A percentile compares a stretch with the other conserved stretches of the same genome.
phyloP scores from a whole-genome alignment of 2,888 invertebrate genomes.

The Apeira syringaria region DNA sequence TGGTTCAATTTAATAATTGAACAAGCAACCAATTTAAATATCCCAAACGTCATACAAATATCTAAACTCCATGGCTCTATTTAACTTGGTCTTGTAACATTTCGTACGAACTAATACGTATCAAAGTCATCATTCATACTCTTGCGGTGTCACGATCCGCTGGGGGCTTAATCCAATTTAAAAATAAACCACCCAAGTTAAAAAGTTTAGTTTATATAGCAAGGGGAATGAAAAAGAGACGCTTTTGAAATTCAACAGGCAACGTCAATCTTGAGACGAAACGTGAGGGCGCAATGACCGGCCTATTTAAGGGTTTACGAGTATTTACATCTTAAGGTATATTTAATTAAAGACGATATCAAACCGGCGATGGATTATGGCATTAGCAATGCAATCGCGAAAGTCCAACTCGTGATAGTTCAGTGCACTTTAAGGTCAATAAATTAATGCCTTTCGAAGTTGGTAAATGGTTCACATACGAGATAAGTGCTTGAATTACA shows the following conservation, averaged over 20 bases:
- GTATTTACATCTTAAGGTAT: slow-evolving; percentile 44
- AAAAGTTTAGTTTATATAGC: slow-evolving; percentile 61
- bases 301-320: slow-evolving; percentile 63
- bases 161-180: slow-evolving; percentile 75
- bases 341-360: slow-evolving; percentile 39
- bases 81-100: slow-evolving; percentile 35
- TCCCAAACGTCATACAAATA: slow-evolving; percentile 28
- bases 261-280: slow-evolving; percentile 39
- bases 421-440: slow-evolving; percentile 20
- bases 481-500: slow-evolving; percentile 14
- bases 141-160: slow-evolving; percentile 77
- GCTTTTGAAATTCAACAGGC: slow-evolving; percentile 56
- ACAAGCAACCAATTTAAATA: slow-evolving; percentile 39
- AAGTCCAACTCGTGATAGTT: slow-evolving; percentile 34
- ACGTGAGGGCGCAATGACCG: slow-evolving; percentile 74
- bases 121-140: slow-evolving; percentile 75
- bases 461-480: slow-evolving; percentile 12
- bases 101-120: slow-evolving; percentile 20
- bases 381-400: slow-evolving; percentile 36
- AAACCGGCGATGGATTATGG: slow-evolving; percentile 30
- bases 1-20: slow-evolving; percentile 74
- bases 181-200: slow-evolving; percentile 70
- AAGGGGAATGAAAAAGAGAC: slow-evolving; percentile 38
- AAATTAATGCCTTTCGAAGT: slow-evolving; percentile 13
- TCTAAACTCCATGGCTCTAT: slow-evolving; percentile 32